A percentile compares a stretch with the other conserved stretches of the same genome.
Evolutionary conservation across 2,888 invertebrate species (phyloP).

Genomic region (Geophilus truncorum): DNA sequence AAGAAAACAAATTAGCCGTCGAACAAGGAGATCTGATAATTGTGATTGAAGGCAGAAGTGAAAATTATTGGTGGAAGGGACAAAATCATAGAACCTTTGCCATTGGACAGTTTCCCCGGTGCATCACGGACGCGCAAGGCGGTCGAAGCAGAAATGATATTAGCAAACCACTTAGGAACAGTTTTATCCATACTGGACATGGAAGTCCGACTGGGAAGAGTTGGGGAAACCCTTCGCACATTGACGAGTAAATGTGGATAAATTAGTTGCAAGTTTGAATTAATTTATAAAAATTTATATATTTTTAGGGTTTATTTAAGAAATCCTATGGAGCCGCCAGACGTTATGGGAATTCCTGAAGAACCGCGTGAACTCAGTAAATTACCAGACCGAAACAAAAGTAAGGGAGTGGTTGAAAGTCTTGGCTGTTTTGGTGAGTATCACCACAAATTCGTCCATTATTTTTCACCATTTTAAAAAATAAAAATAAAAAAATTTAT

Average conservation of each 20-base stretch:
- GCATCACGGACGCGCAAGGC: conserved; percentile 64
- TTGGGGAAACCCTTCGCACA: conserved; percentile 76
- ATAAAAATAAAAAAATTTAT: too few species aligned
- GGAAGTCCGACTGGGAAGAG: conserved; percentile 63
- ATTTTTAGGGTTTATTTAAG: conserved; percentile 58
- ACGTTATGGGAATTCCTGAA: conserved; percentile 53
- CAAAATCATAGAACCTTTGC: conserved; percentile 86
- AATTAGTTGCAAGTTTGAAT: neutral
- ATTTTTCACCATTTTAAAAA: too few species aligned
- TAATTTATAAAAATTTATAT: neutral
- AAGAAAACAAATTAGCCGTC: conserved; percentile 69
- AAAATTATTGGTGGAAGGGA: conserved; percentile 92
- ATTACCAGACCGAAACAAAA: conserved; percentile 52
- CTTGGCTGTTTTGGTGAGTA: neutral
- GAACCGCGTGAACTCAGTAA: conserved; percentile 41
- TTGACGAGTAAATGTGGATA: conserved; percentile 58
- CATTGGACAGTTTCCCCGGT: conserved; percentile 82
- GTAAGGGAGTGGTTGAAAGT: conserved; percentile 42
- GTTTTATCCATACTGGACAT: conserved; percentile 71
- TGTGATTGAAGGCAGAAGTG: conserved; percentile 73
- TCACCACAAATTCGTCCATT: neutral
- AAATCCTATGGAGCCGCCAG: conserved; percentile 69
- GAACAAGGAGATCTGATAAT: conserved; percentile 78
- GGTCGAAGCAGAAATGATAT: conserved; percentile 66
- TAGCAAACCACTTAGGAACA: conserved; percentile 71